Base-by-base conservation (phyloP, 2,113 vertebrate species). In the Cranoglanis bouderius region DNA sequence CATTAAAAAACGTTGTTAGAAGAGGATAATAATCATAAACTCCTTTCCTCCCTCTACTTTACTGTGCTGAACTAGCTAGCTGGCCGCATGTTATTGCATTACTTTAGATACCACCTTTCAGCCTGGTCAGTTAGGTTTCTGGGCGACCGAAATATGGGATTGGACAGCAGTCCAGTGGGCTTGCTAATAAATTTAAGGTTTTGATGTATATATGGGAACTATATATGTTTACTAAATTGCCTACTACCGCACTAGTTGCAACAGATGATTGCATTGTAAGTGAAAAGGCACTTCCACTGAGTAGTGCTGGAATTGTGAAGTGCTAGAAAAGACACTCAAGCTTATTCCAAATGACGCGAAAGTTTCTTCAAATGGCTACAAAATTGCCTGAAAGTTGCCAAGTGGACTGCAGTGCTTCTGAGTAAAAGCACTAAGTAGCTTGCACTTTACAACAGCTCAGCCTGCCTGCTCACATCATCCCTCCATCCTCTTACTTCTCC, bases 371-470 rank as follows among this genome's bases (percentile, higher is more conserved):
- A 38, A 59, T 82, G 80, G 21, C 53, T 78, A 59, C n/a, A 14
- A 40, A 51, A 61, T 85, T 82, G 72, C 63, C 87, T 87, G 61
- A 90, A 87, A 53, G 84, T 57, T 75, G 61, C 83, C 51, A 43
- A 46, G 78, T 75, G 89, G 61, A 78, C 84, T 90, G 82, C 59
- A n/a, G 72, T 49, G 75, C 51, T 83, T 85, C 77, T 84, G 40
- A 55, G 82, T 59, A 80, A n/a, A 80, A 59, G 85, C 63, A 82
- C 83, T 87, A 82, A 88, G 87, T 82, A 81, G 84, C 84, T 81
- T 61, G 46, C 83, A 59, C 89, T 82, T 87, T 88, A n/a, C 63
- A 13, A 35, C 65, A 38, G 43, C 85, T 83, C 77, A 21, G 19
- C 10, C n/a, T 57, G 29, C 85, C 77, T 49, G 67, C 81, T 63